These are phyloP conservation scores for Athrips mouffetella DNA, from an alignment of 2,888 invertebrate species.

Conservation along the genomic window DNA sequence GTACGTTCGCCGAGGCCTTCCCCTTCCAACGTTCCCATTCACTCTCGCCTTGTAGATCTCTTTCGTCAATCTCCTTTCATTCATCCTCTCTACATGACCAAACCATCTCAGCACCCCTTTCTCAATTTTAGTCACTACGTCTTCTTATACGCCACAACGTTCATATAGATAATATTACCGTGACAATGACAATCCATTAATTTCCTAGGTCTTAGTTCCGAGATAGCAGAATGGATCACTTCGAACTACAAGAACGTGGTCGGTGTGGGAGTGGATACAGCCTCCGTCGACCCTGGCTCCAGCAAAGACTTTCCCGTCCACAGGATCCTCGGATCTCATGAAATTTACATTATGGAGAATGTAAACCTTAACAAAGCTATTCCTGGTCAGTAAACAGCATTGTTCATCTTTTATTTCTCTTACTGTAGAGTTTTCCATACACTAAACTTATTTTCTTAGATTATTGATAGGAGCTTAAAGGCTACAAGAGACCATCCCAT, in stretches of 20 bases:
- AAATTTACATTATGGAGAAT: slow-evolving; percentile 80
- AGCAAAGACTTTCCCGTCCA: slow-evolving; percentile 42
- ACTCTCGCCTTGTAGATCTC: too few relatives aligned
- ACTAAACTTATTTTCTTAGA: background rate
- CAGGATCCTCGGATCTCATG: slow-evolving; percentile 61
- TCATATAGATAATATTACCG: too few relatives aligned
- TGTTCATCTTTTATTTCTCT: slow-evolving; percentile 1
- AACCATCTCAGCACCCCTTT: too few relatives aligned
- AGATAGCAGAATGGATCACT: slow-evolving; percentile 80
- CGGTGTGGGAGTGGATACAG: slow-evolving; percentile 82
- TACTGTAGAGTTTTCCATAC: background rate
- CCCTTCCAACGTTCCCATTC: too few relatives aligned
- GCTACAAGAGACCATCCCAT: too few relatives aligned
- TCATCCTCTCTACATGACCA: too few relatives aligned
- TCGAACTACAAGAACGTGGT: slow-evolving; percentile 74
- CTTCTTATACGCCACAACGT: too few relatives aligned
- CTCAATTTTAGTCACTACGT: too few relatives aligned
- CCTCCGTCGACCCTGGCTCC: slow-evolving; percentile 80
- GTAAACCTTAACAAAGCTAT: slow-evolving; percentile 70
- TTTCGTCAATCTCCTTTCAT: too few relatives aligned
- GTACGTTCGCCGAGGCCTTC: too few relatives aligned
- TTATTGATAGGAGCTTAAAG: too few relatives aligned
- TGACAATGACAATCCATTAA: background rate
- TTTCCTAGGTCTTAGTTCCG: slow-evolving; percentile 72
- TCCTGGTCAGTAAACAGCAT: slow-evolving; percentile 52